Percentiles rank a stretch among this genome's conserved stretches.
These are phyloP conservation scores for Leptopilina drosophilae DNA, from an alignment of 2,888 invertebrate genomes.

Conservation along the genomic window DNA sequence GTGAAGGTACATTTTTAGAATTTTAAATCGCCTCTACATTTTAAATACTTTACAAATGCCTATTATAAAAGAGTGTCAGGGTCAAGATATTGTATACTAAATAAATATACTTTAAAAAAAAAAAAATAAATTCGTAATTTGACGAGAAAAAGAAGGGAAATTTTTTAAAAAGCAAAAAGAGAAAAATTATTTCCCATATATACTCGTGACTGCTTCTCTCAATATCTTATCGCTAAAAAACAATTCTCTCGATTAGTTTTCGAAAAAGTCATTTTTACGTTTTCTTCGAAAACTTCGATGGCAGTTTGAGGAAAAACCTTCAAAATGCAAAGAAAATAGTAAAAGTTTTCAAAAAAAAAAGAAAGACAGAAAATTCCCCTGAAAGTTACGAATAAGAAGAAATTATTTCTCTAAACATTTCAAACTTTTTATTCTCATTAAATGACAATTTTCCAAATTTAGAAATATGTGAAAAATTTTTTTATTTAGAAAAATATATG, in stretches of 20 bases:
- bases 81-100: neutral
- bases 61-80: constrained; percentile 1
- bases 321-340: neutral
- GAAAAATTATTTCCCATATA: neutral
- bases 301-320: neutral
- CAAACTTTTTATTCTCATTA: too few relatives aligned
- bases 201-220: too few relatives aligned
- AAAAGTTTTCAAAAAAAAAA: too few relatives aligned
- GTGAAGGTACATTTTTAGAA: constrained; percentile 8
- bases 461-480: too few relatives aligned
- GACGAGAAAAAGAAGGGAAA: neutral
- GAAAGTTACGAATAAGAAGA: too few relatives aligned
- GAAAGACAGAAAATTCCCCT: too few relatives aligned
- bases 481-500: too few relatives aligned
- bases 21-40: constrained; percentile 4
- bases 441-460: too few relatives aligned
- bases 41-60: constrained; percentile 10
- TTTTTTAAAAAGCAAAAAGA: neutral
- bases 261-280: neutral
- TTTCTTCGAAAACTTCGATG: neutral
- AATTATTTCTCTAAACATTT: too few relatives aligned
- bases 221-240: constrained; percentile 2
- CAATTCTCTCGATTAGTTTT: neutral
- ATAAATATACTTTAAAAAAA: neutral
- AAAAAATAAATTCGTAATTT: neutral